Base-by-base conservation (phyloP, 2,888 invertebrate genomes). In the Lordiphosa fenestrarum region DNA sequence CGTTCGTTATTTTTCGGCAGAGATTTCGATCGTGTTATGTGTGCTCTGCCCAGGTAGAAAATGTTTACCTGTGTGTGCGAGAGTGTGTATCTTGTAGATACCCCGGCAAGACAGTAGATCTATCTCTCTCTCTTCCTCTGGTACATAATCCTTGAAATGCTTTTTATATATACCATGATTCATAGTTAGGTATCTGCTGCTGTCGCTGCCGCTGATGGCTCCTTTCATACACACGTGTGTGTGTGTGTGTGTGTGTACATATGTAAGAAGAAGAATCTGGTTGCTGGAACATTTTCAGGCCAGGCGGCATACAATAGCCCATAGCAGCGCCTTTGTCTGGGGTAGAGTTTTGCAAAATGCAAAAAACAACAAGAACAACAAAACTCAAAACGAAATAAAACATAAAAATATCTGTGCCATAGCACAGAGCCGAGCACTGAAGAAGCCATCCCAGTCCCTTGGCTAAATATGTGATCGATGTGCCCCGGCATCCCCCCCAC, bases 1-100 rank as follows among this genome's bases (percentile, higher is more conserved):
- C 13, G 13, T 51, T 53, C 53, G 36, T 53, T 35, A 2, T 51
- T 49, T 63, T 63, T 63, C 63, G 60, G 83, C 76, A 80, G 83
- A 77, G 76, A 77, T 77, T 77, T 77, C 76, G 80, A 77, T 83
- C 73, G 72, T 62, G 64, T 60, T 30, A 9, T 62, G 63, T 54
- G 61, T 60, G 66, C 61, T 66, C 66, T 65, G 72, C 70, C 74
- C 84, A 78, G 78, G 78, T 78, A 78, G 78, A 78, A 84, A 84
- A 77, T 84, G 59, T 78, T 60, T 76, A 77, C 78, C 84, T 84
- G 23, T 50, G 44, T 47, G 53, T 63, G 56, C 65, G 75, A 25
- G 58, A 47, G 67, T 70, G 58, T 70, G 64, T 78, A 65, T 78
- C 74, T 78, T 68, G 60, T 58, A 78, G 78, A 73, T 71, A 75